Conservation (phyloP, 2,113 vertebrate genomes). For the Tyto alba region DNA sequence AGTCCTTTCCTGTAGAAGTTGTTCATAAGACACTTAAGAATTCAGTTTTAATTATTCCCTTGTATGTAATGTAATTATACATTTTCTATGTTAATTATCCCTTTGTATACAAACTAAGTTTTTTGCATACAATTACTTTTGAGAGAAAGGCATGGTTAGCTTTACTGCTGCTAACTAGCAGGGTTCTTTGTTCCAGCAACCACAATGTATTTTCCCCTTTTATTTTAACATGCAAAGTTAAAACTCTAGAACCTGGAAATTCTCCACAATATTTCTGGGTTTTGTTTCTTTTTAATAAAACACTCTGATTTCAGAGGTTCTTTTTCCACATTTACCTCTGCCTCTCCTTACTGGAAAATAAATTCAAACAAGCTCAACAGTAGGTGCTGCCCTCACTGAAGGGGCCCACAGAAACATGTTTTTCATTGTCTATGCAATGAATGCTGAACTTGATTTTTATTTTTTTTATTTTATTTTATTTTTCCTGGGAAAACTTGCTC, state of each 20-base stretch:
- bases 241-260: background rate
- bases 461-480: background rate
- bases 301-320: background rate
- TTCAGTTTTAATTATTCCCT: background rate
- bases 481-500: background rate
- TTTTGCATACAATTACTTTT: background rate
- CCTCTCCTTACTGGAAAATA: background rate
- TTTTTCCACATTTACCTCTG: background rate
- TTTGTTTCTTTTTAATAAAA: background rate
- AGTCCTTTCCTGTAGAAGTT: background rate
- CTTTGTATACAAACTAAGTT: background rate
- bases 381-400: background rate
- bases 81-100: background rate
- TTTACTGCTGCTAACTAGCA: background rate
- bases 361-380: background rate
- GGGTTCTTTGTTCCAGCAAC: background rate
- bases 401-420: background rate
- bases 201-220: background rate
- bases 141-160: background rate
- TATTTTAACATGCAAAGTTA: background rate
- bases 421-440: background rate
- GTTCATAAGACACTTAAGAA: background rate
- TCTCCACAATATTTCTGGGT: accelerated
- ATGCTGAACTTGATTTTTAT: background rate
- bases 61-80: background rate